Percentiles rank a stretch among this genome's conserved stretches.
Conservation (phyloP, 2,888 invertebrate genomes). For the Nezara viridula region DNA sequence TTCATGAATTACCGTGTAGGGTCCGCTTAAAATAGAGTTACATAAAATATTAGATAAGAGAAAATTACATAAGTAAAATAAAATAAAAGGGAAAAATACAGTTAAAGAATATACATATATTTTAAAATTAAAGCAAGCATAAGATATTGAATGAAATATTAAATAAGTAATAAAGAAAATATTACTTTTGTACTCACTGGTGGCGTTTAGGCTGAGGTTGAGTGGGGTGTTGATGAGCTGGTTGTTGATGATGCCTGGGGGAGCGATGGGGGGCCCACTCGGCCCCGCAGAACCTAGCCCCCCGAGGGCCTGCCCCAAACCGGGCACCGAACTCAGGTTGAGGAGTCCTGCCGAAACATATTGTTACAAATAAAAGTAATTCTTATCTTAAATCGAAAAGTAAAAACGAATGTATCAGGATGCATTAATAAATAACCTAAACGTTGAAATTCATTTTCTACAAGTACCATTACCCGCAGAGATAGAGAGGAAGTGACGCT, state of each 20-base stretch:
- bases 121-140: no score
- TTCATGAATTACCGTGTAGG: no score
- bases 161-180: background rate
- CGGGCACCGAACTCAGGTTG: constrained; percentile 63
- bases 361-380: background rate
- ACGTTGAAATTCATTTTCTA: background rate
- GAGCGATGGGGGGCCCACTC: constrained; percentile 69
- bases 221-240: constrained; percentile 85
- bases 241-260: constrained; percentile 71
- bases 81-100: no score
- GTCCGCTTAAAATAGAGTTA: no score
- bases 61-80: no score
- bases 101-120: no score
- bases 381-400: background rate
- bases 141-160: no score
- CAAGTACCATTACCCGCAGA: background rate
- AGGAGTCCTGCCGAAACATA: constrained; percentile 60
- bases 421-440: no score
- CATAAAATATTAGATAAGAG: no score
- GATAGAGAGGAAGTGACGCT: background rate
- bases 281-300: constrained; percentile 61
- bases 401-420: no score
- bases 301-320: constrained; percentile 48
- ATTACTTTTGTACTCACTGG: constrained; percentile 61
- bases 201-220: constrained; percentile 82